Evolutionary conservation across 2,113 vertebrate genomes (phyloP), one percentile per base, ranked within the genome.

Genomic region (Orthonyx spaldingii): DNA sequence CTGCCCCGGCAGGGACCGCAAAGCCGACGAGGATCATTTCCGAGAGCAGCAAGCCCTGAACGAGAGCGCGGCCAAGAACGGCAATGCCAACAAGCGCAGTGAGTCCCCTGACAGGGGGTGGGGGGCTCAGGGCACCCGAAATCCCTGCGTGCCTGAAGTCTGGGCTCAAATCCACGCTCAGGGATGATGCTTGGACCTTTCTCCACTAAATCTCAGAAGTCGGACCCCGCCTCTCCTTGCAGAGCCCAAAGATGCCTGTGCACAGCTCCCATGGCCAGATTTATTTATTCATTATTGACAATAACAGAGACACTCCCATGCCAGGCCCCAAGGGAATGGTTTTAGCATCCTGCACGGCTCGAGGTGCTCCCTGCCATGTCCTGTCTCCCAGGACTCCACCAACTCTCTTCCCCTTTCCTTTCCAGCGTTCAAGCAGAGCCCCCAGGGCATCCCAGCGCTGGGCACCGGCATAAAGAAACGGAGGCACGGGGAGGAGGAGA

Each of bases 11-110:
- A 98, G 99, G 35, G 99, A 99, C 94, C 98, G 99, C 7, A 99
- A 99, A 89, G 99, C 99, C 0, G 99, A 99, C 0, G 99, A 99
- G 84, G 99, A 99, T 87, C 99, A 99, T 94, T 99, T 98, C 97
- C 98, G 99, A 9, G 99, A 99, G 96, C 99, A 99, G 83, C 99
- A 99, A 85, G 98, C 98, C 10, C 96, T 99, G 89, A 99, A 98
- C 2, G 99, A 99, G 46, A 99, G 83, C 0, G 97, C 99, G 3
- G 94, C 98, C 13, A 99, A 99, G 95, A 99, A 98, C 2, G 98
- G 98, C 72, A 98, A 96, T 1, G 97, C 97, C 95, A 98, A 98
- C 97, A 99, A 99, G 13, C 87, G 95, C 69, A 78, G 89, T 71
- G 77, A 97, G 96, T 96, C 5, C 21, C 18, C 39, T 9, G 41